A percentile compares a stretch with the other conserved stretches of the same genome.
These are phyloP conservation scores for Merluccius polli DNA, from an alignment of 2,797 vertebrate species.

Conservation along the genomic window DNA sequence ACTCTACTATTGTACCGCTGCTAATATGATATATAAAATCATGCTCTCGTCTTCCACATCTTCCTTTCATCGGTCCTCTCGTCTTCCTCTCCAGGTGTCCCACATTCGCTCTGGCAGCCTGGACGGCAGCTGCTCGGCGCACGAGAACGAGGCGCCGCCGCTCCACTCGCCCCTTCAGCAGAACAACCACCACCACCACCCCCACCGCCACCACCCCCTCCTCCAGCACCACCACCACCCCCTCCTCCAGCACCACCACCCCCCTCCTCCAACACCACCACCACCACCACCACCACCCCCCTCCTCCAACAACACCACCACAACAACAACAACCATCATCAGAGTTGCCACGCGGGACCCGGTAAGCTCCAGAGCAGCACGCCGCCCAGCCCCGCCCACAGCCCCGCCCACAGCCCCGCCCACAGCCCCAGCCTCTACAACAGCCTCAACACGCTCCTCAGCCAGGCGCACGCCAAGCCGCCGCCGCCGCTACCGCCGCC, in stretches of 20 bases:
- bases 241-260: constrained; percentile 49
- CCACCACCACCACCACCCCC: not conserved
- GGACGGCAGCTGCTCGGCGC: constrained; percentile 66
- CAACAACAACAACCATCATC: constrained; percentile 53
- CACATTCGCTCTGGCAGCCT: constrained; percentile 75
- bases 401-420: constrained; percentile 56
- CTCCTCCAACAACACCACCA: too few relatives aligned
- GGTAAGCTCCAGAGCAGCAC: constrained; percentile 40
- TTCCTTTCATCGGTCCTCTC: not conserved
- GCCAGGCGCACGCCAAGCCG: constrained; percentile 58
- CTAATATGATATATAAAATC: too few relatives aligned
- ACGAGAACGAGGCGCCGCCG: constrained; percentile 73
- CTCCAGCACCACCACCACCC: constrained; percentile 60
- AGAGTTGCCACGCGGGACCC: constrained; percentile 33
- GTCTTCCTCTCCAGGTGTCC: constrained; percentile 60
- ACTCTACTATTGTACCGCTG: not conserved
- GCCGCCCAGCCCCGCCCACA: constrained; percentile 19
- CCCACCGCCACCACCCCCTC: constrained; percentile 61
- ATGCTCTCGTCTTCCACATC: not conserved
- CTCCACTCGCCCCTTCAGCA: constrained; percentile 67
- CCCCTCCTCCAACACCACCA: constrained; percentile 52
- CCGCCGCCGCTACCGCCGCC: constrained; percentile 38
- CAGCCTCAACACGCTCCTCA: constrained; percentile 70
- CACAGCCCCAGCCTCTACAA: constrained; percentile 69
- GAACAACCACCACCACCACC: constrained; percentile 20